These are phyloP conservation scores for Acromyrmex heyeri DNA, from an alignment of 1,140 invertebrate species.

Conservation along the genomic window DNA sequence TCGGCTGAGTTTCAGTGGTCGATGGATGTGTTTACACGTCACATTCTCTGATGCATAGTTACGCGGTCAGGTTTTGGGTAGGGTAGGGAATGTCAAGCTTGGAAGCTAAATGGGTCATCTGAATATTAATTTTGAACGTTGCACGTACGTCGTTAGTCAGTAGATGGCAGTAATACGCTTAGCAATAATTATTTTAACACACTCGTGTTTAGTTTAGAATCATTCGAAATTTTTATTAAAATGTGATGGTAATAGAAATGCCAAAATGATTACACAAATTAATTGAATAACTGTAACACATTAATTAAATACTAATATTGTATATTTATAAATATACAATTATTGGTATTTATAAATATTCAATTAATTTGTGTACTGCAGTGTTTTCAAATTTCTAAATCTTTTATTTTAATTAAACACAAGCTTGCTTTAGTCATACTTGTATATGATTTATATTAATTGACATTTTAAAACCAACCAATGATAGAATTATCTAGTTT, in stretches of 20 bases:
- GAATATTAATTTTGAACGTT: conserved; percentile 53
- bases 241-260: not conserved
- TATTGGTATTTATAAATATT: too few species aligned
- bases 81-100: conserved; percentile 34
- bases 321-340: too few species aligned
- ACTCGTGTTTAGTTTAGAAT: not conserved
- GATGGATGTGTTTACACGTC: conserved; percentile 64
- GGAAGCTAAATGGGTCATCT: conserved; percentile 55
- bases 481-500: not conserved
- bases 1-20: conserved; percentile 60
- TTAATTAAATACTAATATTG: too few species aligned
- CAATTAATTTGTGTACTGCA: too few species aligned
- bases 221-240: not conserved
- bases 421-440: not conserved
- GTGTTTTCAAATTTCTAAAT: not conserved
- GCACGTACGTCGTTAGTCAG: not conserved
- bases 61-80: conserved; percentile 58
- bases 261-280: not conserved
- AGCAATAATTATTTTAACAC: not conserved
- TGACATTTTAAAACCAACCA: not conserved
- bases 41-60: conserved; percentile 63
- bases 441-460: not conserved
- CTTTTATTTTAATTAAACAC: not conserved
- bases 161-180: conserved; percentile 19
- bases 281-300: not conserved